Evolutionary conservation across 2,888 invertebrate genomes (phyloP), one percentile per base, ranked within the genome.

Genomic region (Cephus runcator): DNA sequence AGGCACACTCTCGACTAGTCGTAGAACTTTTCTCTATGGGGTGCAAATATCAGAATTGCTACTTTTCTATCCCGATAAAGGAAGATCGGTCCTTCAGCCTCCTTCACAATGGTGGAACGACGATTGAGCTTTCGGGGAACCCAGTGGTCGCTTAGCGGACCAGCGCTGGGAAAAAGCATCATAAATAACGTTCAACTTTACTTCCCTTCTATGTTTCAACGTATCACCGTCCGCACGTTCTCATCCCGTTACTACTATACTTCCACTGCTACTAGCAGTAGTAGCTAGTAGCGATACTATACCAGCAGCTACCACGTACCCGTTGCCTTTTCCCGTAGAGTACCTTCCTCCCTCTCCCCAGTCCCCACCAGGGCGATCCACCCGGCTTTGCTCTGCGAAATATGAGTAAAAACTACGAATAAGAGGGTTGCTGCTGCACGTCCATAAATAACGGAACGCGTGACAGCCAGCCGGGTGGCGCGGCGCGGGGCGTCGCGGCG

Each of bases 321-420:
- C 78, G 35, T 75, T 35, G 31, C 76, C 75, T 34, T 40, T 33
- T 31, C 36, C 77, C 77, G 73, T 73, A 56, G 73, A 73, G 68
- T 74, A 76, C 69, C 76, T 34, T 73, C 69, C 78, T 69, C 69
- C 35, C 30, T 31, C 76, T 73, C 73, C 40, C 4, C 73, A 3
- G 4, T 23, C 40, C 23, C 33, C 56, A 56, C 56, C 56, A 56
- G 56, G 56, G 56, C 56, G 23, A 36, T 34, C 30, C 56, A 75
- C 79, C 78, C 75, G 75, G 75, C 75, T 77, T 69, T 69, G 35
- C 75, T 71, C 83, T 85, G 85, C 87, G 88, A 88, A 88, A 89
- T 90, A 87, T 87, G 87, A 86, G 86, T 81, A 85, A 87, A 88
- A 88, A 86, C 82, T 86, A 79, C 82, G 86, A 89, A 89, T 90